phyloP scores from a whole-genome alignment of 2,888 invertebrate genomes.

The Molanna angustata region DNA sequence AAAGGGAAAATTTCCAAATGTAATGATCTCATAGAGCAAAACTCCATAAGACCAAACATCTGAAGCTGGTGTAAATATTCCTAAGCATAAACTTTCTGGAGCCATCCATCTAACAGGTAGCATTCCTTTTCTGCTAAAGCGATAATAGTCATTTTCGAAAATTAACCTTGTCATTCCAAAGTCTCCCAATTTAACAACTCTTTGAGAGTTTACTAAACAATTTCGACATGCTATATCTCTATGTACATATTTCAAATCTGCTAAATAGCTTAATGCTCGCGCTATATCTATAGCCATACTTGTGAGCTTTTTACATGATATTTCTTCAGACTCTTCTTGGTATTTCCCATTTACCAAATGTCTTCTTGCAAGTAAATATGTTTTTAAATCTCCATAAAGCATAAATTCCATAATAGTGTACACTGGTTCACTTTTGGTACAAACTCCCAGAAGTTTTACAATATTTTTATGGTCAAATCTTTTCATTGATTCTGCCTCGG shows the following conservation, averaged over 20 bases:
- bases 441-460: constrained; percentile 79
- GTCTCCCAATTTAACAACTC: constrained; percentile 77
- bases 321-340: constrained; percentile 69
- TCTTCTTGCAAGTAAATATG: constrained; percentile 79
- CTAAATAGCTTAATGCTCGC: constrained; percentile 79
- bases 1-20: constrained; percentile 89
- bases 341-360: constrained; percentile 69
- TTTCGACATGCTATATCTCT: constrained; percentile 81
- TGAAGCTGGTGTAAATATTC: constrained; percentile 80
- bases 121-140: constrained; percentile 84
- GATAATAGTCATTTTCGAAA: constrained; percentile 86
- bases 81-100: constrained; percentile 79
- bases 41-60: constrained; percentile 93
- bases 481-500: constrained; percentile 94
- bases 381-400: constrained; percentile 90
- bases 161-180: constrained; percentile 91
- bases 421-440: constrained; percentile 82
- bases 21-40: constrained; percentile 82
- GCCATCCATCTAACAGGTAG: constrained; percentile 93
- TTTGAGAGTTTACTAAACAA: constrained; percentile 72
- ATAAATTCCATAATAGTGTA: constrained; percentile 93
- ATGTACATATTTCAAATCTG: constrained; percentile 83
- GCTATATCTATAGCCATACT: constrained; percentile 87
- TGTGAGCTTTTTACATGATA: constrained; percentile 76
- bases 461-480: constrained; percentile 88